Evolutionary conservation across 2,797 vertebrate genomes (phyloP), one percentile per base, ranked within the genome.

Genomic region (Synaphobranchus kaupii): DNA sequence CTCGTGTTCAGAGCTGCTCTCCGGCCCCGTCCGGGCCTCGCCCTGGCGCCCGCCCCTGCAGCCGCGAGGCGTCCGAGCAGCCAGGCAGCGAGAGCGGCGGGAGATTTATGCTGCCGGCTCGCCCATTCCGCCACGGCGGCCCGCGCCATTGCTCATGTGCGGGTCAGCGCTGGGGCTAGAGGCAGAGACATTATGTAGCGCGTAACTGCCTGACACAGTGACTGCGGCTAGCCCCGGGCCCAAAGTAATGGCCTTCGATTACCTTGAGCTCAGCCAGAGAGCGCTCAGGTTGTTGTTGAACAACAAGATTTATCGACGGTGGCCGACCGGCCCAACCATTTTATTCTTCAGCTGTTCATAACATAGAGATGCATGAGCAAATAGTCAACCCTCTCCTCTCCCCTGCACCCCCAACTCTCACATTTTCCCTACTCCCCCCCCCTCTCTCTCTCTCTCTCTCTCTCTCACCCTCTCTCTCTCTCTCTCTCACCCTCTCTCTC

Each of bases 1-100:
- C 80, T 90, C 84, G 50, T 68, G 89, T 91, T 89, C 15, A 60
- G 60, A 25, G 60, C 60, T 66, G 17, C 1, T 66, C 58, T 60
- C 22, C 15, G 3, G 5, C 15, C 17, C 2, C 3, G 58, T 60
- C 22, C 22, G 4, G 15, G 39, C 39, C 39, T 39, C 39, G 39
- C 39, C 39, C 39, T 39, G 39, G 39, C 39, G 39, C 3, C 39
- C 90, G 86, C 1, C 12, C 5, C 31, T 54, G 34, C 12, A 13
- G 20, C 71, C n/a, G 22, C 15, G 4, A 2, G 25, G 5, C 9
- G 44, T 48, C 25, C 10, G 4, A 22, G 28, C 22, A 5, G 48
- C 13, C 9, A 17, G 39, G 60, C n/a, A 76, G 83, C 56, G 68
- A 20, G 34, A 47, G 7, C n/a, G 15, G 87, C 50, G 84, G 34